Percentiles rank a stretch among this genome's conserved stretches.
These are phyloP conservation scores for Pyxicephalus adspersus DNA, from an alignment of 2,113 vertebrate genomes.

Conservation along the genomic window DNA sequence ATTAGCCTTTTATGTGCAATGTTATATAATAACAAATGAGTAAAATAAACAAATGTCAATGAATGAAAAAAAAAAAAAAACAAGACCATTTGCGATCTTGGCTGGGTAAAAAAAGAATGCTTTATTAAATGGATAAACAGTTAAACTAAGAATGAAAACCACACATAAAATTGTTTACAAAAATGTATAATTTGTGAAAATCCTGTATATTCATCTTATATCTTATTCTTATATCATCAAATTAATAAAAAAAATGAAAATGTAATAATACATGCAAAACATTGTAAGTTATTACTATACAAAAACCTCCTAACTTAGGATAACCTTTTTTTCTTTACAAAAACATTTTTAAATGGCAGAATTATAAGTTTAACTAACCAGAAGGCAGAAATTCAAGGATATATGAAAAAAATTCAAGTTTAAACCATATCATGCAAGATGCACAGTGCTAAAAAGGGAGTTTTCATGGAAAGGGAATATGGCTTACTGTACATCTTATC, in stretches of 20 bases:
- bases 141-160: conserved; percentile 35
- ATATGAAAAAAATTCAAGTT: conserved; percentile 47
- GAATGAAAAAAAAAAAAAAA: conserved; percentile 28
- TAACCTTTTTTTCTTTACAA: conserved; percentile 28
- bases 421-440: conserved; percentile 17
- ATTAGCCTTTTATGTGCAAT: background rate
- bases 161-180: conserved; percentile 25
- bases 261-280: conserved; percentile 40
- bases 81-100: conserved; percentile 4
- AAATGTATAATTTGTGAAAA: conserved; percentile 24
- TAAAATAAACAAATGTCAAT: conserved; percentile 3
- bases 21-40: background rate
- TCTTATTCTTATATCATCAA: background rate
- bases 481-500: background rate
- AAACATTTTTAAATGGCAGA: conserved; percentile 27
- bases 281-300: conserved; percentile 32
- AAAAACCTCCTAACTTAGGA: conserved; percentile 41
- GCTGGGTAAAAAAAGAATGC: conserved; percentile 22
- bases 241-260: conserved; percentile 26
- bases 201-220: conserved; percentile 13
- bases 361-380: conserved; percentile 7
- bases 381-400: conserved; percentile 23
- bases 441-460: conserved; percentile 8
- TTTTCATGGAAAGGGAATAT: background rate
- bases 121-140: conserved; percentile 48